Conservation (phyloP, 1,140 invertebrate species). For the Probaryconus sp. region DNA sequence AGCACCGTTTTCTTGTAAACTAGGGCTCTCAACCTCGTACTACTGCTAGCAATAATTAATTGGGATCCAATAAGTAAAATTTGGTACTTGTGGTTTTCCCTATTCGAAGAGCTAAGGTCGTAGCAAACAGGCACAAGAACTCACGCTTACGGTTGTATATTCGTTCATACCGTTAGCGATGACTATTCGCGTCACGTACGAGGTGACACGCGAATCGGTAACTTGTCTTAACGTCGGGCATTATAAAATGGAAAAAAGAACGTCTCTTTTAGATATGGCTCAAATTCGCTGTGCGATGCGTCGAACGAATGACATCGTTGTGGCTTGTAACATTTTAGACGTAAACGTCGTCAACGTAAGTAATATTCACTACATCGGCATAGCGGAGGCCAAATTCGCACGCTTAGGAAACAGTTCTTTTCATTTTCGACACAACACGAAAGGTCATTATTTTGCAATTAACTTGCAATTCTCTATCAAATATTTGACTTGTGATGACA, state of each 20-base stretch:
- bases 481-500: too few species aligned
- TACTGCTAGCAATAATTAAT: conserved; percentile 80
- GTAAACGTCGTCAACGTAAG: conserved; percentile 31
- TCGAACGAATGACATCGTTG: conserved; percentile 40
- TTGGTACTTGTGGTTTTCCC: conserved; percentile 68
- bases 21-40: conserved; percentile 80
- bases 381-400: conserved; percentile 52
- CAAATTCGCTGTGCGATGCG: conserved; percentile 44
- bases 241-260: conserved; percentile 49
- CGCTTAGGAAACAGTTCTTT: conserved; percentile 58
- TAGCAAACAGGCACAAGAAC: conserved; percentile 30
- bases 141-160: conserved; percentile 21
- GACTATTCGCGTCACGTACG: conserved; percentile 47
- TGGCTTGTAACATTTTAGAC: conserved; percentile 55
- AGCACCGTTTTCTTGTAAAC: conserved; percentile 80
- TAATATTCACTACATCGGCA: conserved; percentile 43
- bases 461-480: conserved; percentile 40
- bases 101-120: conserved; percentile 39
- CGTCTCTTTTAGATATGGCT: conserved; percentile 46
- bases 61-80: conserved; percentile 73
- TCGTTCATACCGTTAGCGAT: conserved; percentile 21
- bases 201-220: conserved; percentile 51
- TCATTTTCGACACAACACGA: conserved; percentile 27
- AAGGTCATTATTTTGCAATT: conserved; percentile 42
- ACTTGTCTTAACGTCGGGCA: conserved; percentile 60